phyloP scores from a whole-genome alignment of 2,888 invertebrate genomes.

The Cheilosia urbana region DNA sequence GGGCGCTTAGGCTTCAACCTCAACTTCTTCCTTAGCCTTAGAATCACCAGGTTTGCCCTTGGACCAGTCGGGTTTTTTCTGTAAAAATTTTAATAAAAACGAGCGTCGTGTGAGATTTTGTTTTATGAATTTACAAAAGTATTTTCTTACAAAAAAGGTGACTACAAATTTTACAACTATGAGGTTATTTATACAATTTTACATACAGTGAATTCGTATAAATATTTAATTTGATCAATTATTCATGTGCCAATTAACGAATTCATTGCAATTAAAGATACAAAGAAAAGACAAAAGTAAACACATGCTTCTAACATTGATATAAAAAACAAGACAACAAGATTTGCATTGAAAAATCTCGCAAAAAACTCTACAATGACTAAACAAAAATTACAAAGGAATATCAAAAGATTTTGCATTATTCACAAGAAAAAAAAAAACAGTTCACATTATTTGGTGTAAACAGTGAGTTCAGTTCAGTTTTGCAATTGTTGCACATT shows the following conservation, averaged over 20 bases:
- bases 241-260: background rate
- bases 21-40: constrained; percentile 93
- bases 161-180: constrained; percentile 63
- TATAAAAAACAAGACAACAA: constrained; percentile 39
- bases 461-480: constrained; percentile 62
- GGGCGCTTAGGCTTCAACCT: constrained; percentile 91
- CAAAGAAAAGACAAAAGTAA: constrained; percentile 41
- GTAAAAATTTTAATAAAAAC: constrained; percentile 83
- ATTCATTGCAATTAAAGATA: constrained; percentile 36
- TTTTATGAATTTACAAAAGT: background rate
- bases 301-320: constrained; percentile 66
- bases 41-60: constrained; percentile 94
- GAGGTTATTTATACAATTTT: constrained; percentile 39
- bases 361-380: constrained; percentile 48
- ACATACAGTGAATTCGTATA: constrained; percentile 40
- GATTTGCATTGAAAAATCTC: constrained; percentile 62
- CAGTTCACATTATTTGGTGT: constrained; percentile 53
- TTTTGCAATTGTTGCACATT: constrained; percentile 76
- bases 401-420: constrained; percentile 45
- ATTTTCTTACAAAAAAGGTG: constrained; percentile 55
- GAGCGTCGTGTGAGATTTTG: constrained; percentile 17
- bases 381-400: constrained; percentile 64
- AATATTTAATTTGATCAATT: background rate
- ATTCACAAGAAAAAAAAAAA: constrained; percentile 51
- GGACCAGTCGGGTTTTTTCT: constrained; percentile 98